Conservation (phyloP, 1,140 invertebrate species). For the Thaumatotibia leucotreta region DNA sequence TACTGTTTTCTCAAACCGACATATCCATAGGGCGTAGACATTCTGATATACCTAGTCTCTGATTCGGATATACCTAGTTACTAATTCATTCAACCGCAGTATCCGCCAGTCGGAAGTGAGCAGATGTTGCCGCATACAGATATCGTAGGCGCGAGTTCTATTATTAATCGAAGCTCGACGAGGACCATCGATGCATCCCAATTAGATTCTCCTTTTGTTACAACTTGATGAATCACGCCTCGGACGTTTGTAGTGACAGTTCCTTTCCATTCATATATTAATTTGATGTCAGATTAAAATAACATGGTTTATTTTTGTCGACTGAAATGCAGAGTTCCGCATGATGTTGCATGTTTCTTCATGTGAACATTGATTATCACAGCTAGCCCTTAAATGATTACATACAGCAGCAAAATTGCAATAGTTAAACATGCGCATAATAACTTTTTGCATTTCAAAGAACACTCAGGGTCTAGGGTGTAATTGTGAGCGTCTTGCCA, state of each 20-base stretch:
- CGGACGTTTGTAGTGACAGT: neutral
- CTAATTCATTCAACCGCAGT: conserved; percentile 24
- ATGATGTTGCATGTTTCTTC: neutral
- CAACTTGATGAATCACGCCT: conserved; percentile 10
- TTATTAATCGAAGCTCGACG: conserved; percentile 5
- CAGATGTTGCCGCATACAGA: conserved; percentile 20
- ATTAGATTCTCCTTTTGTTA: conserved; percentile 7
- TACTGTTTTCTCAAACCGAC: too few relatives aligned
- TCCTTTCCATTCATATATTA: neutral
- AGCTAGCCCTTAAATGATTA: neutral
- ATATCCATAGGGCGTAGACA: too few relatives aligned
- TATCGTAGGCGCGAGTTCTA: conserved; percentile 2
- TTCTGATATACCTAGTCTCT: too few relatives aligned
- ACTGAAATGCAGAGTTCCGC: neutral
- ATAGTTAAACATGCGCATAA: neutral
- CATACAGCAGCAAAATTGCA: neutral
- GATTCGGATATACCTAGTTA: conserved; percentile 4
- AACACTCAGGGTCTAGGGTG: neutral
- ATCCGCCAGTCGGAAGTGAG: conserved; percentile 24
- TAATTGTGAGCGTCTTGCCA: neutral
- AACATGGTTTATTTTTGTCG: neutral
- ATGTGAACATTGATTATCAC: neutral
- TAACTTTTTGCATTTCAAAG: neutral
- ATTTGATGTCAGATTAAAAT: neutral
- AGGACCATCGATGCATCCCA: neutral